These are phyloP conservation scores for Ptychobarbus kaznakovi DNA, from an alignment of 2,797 vertebrate genomes.

Conservation along the genomic window DNA sequence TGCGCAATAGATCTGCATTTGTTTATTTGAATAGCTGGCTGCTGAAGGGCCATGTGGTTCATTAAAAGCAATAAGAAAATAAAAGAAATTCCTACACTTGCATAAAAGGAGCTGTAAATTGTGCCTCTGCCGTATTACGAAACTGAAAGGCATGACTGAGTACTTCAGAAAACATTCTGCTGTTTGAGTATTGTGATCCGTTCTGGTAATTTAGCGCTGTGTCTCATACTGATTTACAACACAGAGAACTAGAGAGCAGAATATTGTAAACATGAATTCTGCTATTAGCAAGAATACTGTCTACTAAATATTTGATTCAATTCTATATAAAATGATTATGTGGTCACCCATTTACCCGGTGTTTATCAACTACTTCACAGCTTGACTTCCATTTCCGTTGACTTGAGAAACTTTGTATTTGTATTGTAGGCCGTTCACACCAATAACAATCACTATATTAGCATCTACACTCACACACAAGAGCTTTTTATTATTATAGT, in stretches of 20 bases:
- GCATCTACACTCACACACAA: background rate
- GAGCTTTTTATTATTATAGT: too few relatives aligned
- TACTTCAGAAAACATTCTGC: slow-evolving; percentile 8
- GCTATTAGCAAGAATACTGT: background rate
- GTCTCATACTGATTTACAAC: background rate
- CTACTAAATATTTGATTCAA: background rate
- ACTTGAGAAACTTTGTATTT: too few relatives aligned
- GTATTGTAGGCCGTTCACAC: too few relatives aligned
- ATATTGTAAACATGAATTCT: background rate
- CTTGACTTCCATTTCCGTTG: background rate
- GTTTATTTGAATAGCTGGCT: slow-evolving; percentile 23
- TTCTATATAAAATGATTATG: background rate
- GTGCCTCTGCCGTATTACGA: background rate
- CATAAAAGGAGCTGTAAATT: slow-evolving; percentile 25
- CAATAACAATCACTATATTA: background rate
- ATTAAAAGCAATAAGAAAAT: slow-evolving; percentile 29
- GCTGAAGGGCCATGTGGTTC: slow-evolving; percentile 27
- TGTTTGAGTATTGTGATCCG: background rate
- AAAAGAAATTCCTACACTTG: slow-evolving; percentile 2
- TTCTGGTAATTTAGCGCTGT: background rate
- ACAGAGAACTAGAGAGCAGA: background rate
- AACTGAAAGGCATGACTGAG: background rate
- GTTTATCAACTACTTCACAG: background rate
- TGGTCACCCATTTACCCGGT: background rate
- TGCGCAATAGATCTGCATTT: slow-evolving; percentile 6